Conservation (phyloP, 2,888 invertebrate genomes). For the Eristalis tenax region DNA sequence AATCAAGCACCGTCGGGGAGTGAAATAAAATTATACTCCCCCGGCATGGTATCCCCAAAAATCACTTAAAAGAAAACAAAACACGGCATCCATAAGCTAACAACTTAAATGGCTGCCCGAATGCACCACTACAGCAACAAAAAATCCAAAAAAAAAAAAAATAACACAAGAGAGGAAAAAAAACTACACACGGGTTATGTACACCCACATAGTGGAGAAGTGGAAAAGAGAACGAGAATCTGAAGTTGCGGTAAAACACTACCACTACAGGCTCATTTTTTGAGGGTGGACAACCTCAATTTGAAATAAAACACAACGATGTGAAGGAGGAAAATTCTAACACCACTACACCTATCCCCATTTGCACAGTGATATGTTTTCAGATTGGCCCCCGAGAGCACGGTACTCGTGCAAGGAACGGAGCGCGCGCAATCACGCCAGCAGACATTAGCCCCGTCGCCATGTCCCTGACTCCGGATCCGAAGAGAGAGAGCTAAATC, state of each 20-base stretch:
- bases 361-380: constrained; percentile 42
- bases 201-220: constrained; percentile 14
- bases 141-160: neutral
- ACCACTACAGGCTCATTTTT: constrained; percentile 58
- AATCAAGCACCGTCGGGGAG: constrained; percentile 10
- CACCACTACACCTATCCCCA: constrained; percentile 41
- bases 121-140: constrained; percentile 53
- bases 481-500: constrained; percentile 73
- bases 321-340: constrained; percentile 59
- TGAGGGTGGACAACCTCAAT: constrained; percentile 69
- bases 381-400: constrained; percentile 35
- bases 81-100: constrained; percentile 2
- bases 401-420: constrained; percentile 35
- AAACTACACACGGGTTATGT: constrained; percentile 30
- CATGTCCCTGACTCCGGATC: neutral
- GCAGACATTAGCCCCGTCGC: constrained; percentile 55
- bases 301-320: constrained; percentile 67
- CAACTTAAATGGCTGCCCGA: constrained; percentile 58
- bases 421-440: constrained; percentile 63
- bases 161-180: no score
- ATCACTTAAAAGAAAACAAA: constrained; percentile 21
- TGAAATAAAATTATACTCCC: constrained; percentile 37
- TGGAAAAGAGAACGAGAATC: constrained; percentile 64
- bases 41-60: constrained; percentile 19
- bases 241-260: constrained; percentile 67